Conservation (phyloP, 1,140 invertebrate genomes). For the Laupala kohalensis region DNA sequence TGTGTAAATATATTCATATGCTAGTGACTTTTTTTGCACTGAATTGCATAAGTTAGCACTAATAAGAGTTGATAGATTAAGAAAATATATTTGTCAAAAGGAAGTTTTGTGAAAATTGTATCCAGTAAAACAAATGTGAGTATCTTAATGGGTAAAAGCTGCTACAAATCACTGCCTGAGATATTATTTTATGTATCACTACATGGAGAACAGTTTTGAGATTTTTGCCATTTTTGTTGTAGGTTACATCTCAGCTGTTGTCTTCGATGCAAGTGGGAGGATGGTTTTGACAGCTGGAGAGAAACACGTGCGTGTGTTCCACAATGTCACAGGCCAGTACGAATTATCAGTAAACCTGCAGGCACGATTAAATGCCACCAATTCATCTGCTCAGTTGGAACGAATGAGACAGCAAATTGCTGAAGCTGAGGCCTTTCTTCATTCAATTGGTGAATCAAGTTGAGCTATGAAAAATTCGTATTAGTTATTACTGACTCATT, state of each 20-base stretch:
- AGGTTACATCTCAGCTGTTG: conserved; percentile 52
- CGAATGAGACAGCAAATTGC: conserved; percentile 53
- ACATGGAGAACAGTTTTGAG: too few relatives aligned
- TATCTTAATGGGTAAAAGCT: too few relatives aligned
- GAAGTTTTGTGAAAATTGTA: too few relatives aligned
- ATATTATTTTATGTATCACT: too few relatives aligned
- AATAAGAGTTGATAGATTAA: too few relatives aligned
- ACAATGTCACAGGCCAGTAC: conserved; percentile 65
- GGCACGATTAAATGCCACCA: conserved; percentile 44
- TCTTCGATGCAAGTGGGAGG: conserved; percentile 59
- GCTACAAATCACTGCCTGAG: too few relatives aligned
- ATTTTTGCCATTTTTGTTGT: too few relatives aligned
- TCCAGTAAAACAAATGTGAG: too few relatives aligned
- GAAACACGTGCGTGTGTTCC: conserved; percentile 60
- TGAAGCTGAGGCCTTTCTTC: conserved; percentile 43
- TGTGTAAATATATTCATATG: too few relatives aligned
- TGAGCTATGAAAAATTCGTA: neutral
- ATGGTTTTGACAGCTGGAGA: conserved; percentile 64
- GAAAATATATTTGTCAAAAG: too few relatives aligned
- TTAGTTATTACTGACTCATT: neutral
- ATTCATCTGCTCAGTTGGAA: conserved; percentile 48
- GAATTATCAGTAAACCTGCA: conserved; percentile 50
- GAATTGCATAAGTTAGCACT: too few relatives aligned
- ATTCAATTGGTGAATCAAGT: conserved; percentile 31
- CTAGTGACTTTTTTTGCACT: too few relatives aligned